phyloP scores from a whole-genome alignment of 1,140 invertebrate species.

The Lucilia cuprina region DNA sequence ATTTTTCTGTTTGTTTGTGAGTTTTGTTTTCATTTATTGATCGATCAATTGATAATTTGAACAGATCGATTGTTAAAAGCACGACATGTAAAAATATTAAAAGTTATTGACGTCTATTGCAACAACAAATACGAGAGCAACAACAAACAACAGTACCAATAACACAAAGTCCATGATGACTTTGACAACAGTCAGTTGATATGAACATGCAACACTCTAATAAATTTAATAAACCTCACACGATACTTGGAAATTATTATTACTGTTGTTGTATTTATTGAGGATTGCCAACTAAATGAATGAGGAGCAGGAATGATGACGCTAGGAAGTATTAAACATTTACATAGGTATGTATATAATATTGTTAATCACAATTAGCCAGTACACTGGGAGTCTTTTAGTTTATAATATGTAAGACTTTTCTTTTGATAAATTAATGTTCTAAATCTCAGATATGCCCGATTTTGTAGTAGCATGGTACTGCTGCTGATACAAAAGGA shows the following conservation, averaged over 20 bases:
- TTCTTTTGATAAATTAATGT: too few relatives aligned
- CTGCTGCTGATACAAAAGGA: too few relatives aligned
- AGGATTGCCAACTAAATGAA: too few relatives aligned
- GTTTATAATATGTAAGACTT: too few relatives aligned
- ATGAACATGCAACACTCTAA: slow-evolving; percentile 25
- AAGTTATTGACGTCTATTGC: slow-evolving; percentile 19
- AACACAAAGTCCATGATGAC: slow-evolving; percentile 1
- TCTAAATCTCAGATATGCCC: too few relatives aligned
- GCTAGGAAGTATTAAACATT: too few relatives aligned
- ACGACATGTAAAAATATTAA: slow-evolving; percentile 30
- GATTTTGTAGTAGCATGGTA: too few relatives aligned
- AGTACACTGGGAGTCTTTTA: too few relatives aligned
- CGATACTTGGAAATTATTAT: neutral
- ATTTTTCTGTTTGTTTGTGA: neutral
- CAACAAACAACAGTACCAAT: neutral
- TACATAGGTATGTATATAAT: too few relatives aligned
- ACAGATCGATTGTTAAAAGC: slow-evolving; percentile 30
- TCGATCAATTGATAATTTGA: slow-evolving; percentile 26
- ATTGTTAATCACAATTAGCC: too few relatives aligned
- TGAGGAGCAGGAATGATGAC: too few relatives aligned
- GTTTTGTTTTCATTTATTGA: slow-evolving; percentile 16
- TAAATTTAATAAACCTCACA: slow-evolving; percentile 24
- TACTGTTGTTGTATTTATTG: too few relatives aligned
- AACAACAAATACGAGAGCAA: neutral
- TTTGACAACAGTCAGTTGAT: slow-evolving; percentile 1